These are phyloP conservation scores for Amphimallon solstitiale DNA, from an alignment of 2,888 invertebrate species.

Conservation along the genomic window DNA sequence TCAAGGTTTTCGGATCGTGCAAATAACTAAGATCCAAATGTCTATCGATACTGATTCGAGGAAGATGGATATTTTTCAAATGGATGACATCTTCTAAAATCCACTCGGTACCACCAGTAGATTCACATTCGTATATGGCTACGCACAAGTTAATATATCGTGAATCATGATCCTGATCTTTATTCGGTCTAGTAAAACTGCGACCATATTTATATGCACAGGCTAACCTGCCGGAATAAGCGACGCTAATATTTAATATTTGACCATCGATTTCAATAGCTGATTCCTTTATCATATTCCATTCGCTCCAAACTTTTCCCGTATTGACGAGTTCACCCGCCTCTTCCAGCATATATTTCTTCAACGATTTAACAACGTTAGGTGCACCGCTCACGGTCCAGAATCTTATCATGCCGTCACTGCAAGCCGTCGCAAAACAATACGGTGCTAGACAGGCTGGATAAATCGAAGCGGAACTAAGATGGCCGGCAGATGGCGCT, in stretches of 20 bases:
- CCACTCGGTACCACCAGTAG: constrained; percentile 96
- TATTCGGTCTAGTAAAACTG: constrained; percentile 83
- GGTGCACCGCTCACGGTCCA: constrained; percentile 70
- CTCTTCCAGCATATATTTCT: constrained; percentile 58
- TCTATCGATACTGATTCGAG: constrained; percentile 82
- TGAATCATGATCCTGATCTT: constrained; percentile 72
- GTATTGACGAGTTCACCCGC: constrained; percentile 58
- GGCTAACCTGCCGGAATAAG: constrained; percentile 96
- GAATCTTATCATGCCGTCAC: constrained; percentile 90
- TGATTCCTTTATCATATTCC: constrained; percentile 67
- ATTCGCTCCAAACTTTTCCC: constrained; percentile 61
- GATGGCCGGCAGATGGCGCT: constrained; percentile 94
- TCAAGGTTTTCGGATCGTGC: constrained; percentile 81
- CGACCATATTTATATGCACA: constrained; percentile 96
- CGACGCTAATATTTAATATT: constrained; percentile 93
- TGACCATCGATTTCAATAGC: constrained; percentile 75
- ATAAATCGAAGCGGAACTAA: constrained; percentile 97
- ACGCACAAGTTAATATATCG: constrained; percentile 91
- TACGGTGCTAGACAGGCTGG: constrained; percentile 99
- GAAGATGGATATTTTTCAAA: constrained; percentile 89
- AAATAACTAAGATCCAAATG: constrained; percentile 86
- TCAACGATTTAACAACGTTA: constrained; percentile 51
- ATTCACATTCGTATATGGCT: constrained; percentile 98
- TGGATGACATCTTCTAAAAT: constrained; percentile 95
- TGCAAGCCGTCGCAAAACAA: constrained; percentile 94